Conservation (phyloP, 1,140 invertebrate species). For the Drosophila lacertosa region DNA sequence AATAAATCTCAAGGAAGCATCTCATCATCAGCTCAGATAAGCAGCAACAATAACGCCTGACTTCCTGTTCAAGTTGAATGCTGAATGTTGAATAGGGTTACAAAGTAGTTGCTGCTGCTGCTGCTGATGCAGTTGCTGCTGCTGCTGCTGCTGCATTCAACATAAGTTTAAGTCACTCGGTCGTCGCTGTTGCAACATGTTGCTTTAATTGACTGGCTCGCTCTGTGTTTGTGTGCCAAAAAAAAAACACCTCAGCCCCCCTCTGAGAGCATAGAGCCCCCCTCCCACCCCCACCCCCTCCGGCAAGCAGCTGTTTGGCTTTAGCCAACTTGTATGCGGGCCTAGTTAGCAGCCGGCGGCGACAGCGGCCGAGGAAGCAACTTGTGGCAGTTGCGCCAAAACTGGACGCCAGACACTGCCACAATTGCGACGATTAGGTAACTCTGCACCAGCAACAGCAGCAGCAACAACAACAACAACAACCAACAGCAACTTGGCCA, state of each 20-base stretch:
- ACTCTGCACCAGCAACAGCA: conserved; percentile 34
- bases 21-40: conserved; percentile 63
- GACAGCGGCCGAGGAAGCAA: conserved; percentile 59
- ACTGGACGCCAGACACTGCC: conserved; percentile 43
- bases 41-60: conserved; percentile 70
- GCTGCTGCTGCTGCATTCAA: conserved; percentile 30
- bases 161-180: conserved; percentile 72
- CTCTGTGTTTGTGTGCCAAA: conserved; percentile 75
- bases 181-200: conserved; percentile 70
- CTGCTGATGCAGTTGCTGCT: not conserved
- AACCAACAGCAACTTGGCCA: conserved; percentile 13
- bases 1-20: conserved; percentile 82
- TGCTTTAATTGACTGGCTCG: conserved; percentile 70
- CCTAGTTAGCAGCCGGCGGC: conserved; percentile 46
- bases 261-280: conserved; percentile 30
- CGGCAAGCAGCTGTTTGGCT: conserved; percentile 8
- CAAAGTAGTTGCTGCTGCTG: not conserved
- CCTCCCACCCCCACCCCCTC: not conserved
- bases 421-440: conserved; percentile 65
- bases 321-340: conserved; percentile 15
- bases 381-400: conserved; percentile 48
- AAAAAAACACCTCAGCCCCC: conserved; percentile 32
- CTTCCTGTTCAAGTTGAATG: conserved; percentile 77
- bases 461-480: conserved; percentile 3
- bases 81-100: conserved; percentile 54